Percentiles rank a stretch among this genome's conserved stretches.
Conservation (phyloP, 2,113 vertebrate species). For the Alethe diademata region DNA sequence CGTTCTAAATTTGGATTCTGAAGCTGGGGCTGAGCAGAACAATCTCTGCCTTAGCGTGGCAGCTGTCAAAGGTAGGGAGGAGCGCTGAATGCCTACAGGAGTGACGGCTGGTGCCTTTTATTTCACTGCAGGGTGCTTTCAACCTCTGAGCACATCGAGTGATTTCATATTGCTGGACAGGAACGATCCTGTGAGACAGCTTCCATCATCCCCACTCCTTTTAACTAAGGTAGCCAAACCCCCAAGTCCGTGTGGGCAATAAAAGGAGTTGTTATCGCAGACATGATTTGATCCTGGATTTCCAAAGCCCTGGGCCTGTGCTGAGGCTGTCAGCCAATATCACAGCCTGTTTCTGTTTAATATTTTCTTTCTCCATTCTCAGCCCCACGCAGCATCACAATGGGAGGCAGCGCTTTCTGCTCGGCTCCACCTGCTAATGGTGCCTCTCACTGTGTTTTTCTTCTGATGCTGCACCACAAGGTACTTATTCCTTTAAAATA, state of each 20-base stretch:
- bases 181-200: not conserved
- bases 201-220: not conserved
- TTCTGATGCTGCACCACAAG: not conserved
- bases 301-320: conserved; percentile 20
- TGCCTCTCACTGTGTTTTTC: not conserved
- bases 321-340: not conserved
- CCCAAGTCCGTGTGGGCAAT: not conserved
- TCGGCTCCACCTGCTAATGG: conserved; percentile 3
- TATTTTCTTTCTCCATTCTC: not conserved
- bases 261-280: conserved; percentile 3
- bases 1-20: conserved; percentile 55
- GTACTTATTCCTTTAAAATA: not conserved
- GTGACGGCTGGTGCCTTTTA: conserved; percentile 46
- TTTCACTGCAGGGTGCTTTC: conserved; percentile 21
- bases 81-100: conserved; percentile 42
- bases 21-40: conserved; percentile 58
- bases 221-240: conserved; percentile 6
- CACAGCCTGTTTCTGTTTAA: conserved; percentile 25
- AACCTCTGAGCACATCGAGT: conserved; percentile 6
- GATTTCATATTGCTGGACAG: conserved; percentile 22
- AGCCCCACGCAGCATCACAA: not conserved
- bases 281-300: conserved; percentile 28
- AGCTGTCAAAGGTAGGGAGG: conserved; percentile 64
- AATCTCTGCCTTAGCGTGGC: conserved; percentile 23
- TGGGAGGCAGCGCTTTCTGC: not conserved